phyloP scores from a whole-genome alignment of 1,140 invertebrate genomes.

The Drosophila guanche region DNA sequence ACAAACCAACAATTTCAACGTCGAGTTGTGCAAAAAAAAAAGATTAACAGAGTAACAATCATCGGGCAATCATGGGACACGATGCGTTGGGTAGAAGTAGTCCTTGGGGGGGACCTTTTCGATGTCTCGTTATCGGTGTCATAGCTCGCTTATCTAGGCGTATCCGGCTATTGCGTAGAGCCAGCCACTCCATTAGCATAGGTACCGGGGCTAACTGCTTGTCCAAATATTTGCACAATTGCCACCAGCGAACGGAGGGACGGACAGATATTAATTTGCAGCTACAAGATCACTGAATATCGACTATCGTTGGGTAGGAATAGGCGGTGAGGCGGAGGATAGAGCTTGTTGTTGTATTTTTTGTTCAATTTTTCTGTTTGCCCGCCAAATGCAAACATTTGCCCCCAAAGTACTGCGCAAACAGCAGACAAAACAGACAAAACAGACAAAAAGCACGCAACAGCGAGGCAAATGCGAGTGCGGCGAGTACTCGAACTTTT shows the following conservation, averaged over 20 bases:
- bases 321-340: conserved; percentile 5
- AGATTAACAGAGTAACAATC: conserved; percentile 1
- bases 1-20: conserved; percentile 30
- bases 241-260: conserved; percentile 14
- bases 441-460: conserved; percentile 34
- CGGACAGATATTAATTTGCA: conserved; percentile 71
- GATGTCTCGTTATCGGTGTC: conserved; percentile 14
- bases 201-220: conserved; percentile 42
- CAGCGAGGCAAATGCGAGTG: too few species aligned
- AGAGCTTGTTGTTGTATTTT: conserved; percentile 4
- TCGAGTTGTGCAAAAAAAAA: conserved; percentile 23
- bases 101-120: conserved; percentile 4
- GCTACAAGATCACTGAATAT: conserved; percentile 74
- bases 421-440: conserved; percentile 54
- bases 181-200: conserved; percentile 54
- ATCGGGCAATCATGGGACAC: background rate
- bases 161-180: conserved; percentile 30
- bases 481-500: conserved; percentile 11
- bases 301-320: conserved; percentile 25
- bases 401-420: conserved; percentile 65
- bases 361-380: conserved; percentile 45
- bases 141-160: conserved; percentile 33
- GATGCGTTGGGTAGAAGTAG: background rate
- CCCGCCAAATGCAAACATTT: conserved; percentile 68
- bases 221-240: conserved; percentile 71